Evolutionary conservation across 2,797 vertebrate genomes (phyloP).

Genomic region (Halcyon chelicuti): DNA sequence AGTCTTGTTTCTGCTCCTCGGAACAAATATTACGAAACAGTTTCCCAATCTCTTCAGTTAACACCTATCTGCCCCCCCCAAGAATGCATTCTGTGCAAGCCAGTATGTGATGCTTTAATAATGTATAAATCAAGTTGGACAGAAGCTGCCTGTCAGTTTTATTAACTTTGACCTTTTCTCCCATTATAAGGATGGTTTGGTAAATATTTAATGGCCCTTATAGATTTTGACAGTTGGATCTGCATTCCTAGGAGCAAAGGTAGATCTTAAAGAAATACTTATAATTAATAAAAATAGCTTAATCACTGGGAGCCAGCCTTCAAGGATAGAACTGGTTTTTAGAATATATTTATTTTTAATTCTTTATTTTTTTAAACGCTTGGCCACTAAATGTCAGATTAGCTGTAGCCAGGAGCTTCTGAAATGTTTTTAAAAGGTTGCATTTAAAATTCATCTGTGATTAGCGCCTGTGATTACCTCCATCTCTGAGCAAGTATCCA

Average conservation of each 20-base stretch:
- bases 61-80: neutral
- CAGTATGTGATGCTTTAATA: conserved; percentile 75
- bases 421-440: neutral
- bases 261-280: conserved; percentile 2
- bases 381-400: neutral
- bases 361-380: neutral
- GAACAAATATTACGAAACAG: conserved; percentile 24
- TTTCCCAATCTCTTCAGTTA: conserved; percentile 51
- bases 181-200: conserved; percentile 76
- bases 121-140: conserved; percentile 78
- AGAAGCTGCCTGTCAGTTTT: conserved; percentile 80
- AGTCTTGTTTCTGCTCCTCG: conserved; percentile 17
- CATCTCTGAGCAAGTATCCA: neutral
- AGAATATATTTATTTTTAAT: neutral
- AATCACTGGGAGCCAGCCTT: conserved; percentile 28
- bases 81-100: conserved; percentile 41
- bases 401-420: neutral
- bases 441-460: neutral
- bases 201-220: conserved; percentile 85
- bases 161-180: conserved; percentile 86
- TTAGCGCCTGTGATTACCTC: neutral
- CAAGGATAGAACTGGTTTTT: neutral
- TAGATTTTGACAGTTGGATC: conserved; percentile 77
- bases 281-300: conserved; percentile 71
- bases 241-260: conserved; percentile 67